Evolutionary conservation across 2,888 invertebrate species (phyloP), one percentile per base, ranked within the genome.

Genomic region (Eupithecia centaureata): DNA sequence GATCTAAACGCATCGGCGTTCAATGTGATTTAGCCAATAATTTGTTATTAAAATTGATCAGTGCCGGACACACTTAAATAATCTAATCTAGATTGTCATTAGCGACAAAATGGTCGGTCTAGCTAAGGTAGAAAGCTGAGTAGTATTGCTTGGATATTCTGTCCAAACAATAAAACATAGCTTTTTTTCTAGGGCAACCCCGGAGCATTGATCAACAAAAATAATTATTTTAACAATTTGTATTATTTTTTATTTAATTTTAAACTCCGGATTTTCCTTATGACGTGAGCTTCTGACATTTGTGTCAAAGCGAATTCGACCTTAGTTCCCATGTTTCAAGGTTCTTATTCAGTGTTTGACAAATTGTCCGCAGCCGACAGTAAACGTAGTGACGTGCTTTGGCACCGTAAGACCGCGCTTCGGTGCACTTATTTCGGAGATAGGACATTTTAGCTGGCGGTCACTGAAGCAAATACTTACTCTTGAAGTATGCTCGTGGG

Each of bases 1-100:
- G 69, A 63, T 66, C 57, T 66, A 66, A 32, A 66, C 70, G 70
- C 66, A 35, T 2, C 2, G n/a, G 66, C 66, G 70, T 70, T 63
- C 27, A 27, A 70, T 70, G 70, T 70, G 70, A 70, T 70, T 66
- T 70, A 70, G 70, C 7, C 2, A 66, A 66, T 70, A 70, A 66
- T 66, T 63, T 70, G 57, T 71, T 52, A 71, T 42, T 57, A 63
- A 68, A 71, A 68, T 51, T 68, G 68, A 61, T 61, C 66, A 65
- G 47, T 68, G 66, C 42, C 61, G 47, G 65, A 27, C 52, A 15
- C 5, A 28, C 27, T 15, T 18, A n/a, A 32, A 18, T n/a, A 32
- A 32, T 18, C 2, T 57, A 10, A 18, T 57, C 22, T 42, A 42
- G 2, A 42, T 42, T 18, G n/a, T 18, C 15, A 35, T 35, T n/a